Base-by-base conservation (phyloP, 2,888 invertebrate genomes). In the Cheilosia pagana region DNA sequence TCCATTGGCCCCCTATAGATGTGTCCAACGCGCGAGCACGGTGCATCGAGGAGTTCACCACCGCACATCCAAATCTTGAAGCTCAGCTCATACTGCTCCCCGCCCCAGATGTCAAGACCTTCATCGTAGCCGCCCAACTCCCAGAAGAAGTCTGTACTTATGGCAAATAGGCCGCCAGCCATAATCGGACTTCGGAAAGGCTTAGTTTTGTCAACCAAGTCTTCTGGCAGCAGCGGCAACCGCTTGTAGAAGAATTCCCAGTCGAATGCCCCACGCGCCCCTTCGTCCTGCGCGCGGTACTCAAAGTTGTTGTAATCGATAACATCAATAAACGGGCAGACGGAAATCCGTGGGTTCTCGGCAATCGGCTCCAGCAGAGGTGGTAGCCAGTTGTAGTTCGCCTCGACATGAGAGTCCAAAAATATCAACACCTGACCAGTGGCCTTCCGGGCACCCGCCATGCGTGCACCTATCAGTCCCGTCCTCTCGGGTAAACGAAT, bases 61-160 rank as follows among this genome's bases (percentile, higher is more conserved):
- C 98, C 98, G 91, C 98, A 98, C 92, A 98, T 98, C 98, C 98
- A 98, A 83, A 98, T 95, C 94, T 99, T 99, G 90, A 99, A 99
- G 83, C 98, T 98, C 14, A 99, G 93, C 90, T 99, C 99, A 89
- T 99, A 99, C 91, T 99, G 99, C 91, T 99, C 99, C 0, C 99
- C 99, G 39, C 99, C 99, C 99, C 99, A 99, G 87, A 99, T 98
- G 89, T 98, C 98, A 1, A 98, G 92, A 0, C 97, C 98, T 86
- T 95, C 95, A 89, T 98, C 98, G 89, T 98, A 98, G 0, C 99
- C 99, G 6, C 98, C 99, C 43, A 99, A 92, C 91, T 98, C 98
- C 98, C 98, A 98, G 92, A 99, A 99, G 93, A 97, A 99, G 87
- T 95, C 95, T 0, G 95, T 92, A 74, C 96, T 96, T 75, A 99